Percentiles rank a stretch among this genome's conserved stretches.
These are phyloP conservation scores for Heliothis virescens DNA, from an alignment of 1,140 invertebrate species.

Conservation along the genomic window DNA sequence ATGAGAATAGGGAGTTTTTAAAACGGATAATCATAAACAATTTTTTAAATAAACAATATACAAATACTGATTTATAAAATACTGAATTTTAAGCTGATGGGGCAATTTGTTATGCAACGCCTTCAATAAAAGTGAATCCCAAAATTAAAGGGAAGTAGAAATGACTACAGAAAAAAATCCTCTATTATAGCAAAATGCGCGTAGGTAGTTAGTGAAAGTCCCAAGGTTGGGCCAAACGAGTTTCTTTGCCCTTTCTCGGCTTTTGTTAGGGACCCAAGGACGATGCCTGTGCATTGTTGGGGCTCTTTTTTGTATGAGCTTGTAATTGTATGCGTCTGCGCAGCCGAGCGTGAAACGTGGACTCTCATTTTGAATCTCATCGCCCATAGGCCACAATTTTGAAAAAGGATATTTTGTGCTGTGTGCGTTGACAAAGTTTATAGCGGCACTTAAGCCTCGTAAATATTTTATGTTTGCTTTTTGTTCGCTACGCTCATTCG, in stretches of 20 bases:
- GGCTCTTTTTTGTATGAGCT: constrained; percentile 75
- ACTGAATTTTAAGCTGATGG: neutral
- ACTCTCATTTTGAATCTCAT: constrained; percentile 63
- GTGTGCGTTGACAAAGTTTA: constrained; percentile 58
- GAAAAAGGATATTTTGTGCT: constrained; percentile 45
- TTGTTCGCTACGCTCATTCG: constrained; percentile 40
- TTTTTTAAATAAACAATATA: too few species aligned
- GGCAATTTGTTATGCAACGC: neutral
- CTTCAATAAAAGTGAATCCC: constrained; percentile 28
- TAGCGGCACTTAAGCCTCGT: constrained; percentile 61
- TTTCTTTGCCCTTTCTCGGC: constrained; percentile 84
- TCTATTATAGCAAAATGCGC: constrained; percentile 68
- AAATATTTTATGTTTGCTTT: constrained; percentile 61
- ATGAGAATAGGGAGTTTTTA: neutral
- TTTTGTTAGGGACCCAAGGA: constrained; percentile 84
- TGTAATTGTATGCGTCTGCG: constrained; percentile 82
- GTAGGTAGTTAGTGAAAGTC: constrained; percentile 84
- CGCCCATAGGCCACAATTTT: constrained; percentile 66
- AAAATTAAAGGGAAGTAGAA: constrained; percentile 30
- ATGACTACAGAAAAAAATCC: constrained; percentile 50
- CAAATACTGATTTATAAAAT: neutral
- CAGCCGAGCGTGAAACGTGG: constrained; percentile 72
- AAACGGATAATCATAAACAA: too few species aligned
- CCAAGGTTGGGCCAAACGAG: constrained; percentile 82
- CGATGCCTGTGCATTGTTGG: constrained; percentile 79